A percentile compares a stretch with the other conserved stretches of the same genome.
phyloP scores from a whole-genome alignment of 2,797 vertebrate species.

The Notoglanidium macrostoma region DNA sequence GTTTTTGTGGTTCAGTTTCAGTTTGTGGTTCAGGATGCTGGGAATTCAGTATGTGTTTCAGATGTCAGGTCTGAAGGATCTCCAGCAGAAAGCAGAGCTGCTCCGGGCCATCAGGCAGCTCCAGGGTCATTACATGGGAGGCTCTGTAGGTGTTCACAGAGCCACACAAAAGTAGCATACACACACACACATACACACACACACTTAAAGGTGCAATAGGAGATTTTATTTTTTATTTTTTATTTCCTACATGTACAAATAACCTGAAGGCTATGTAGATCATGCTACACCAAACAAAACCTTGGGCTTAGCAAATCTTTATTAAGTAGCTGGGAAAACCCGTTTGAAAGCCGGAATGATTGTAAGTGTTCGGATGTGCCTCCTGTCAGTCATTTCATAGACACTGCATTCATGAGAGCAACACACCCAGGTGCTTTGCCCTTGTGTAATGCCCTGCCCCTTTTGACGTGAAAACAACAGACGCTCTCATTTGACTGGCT shows the following conservation, averaged over 20 bases:
- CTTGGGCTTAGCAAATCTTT: neutral
- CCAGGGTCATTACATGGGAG: slow-evolving; percentile 72
- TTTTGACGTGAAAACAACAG: too few relatives aligned
- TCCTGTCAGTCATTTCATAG: neutral
- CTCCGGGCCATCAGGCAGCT: slow-evolving; percentile 70
- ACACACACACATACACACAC: neutral
- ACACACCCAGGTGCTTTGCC: neutral
- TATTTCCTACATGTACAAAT: neutral
- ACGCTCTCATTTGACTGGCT: too few relatives aligned
- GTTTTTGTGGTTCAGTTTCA: neutral
- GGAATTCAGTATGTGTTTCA: slow-evolving; percentile 62
- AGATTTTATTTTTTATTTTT: neutral
- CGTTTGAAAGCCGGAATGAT: neutral
- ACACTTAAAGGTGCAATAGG: neutral
- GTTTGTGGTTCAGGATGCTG: slow-evolving; percentile 63
- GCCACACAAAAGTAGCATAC: neutral
- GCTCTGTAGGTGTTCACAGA: slow-evolving; percentile 71
- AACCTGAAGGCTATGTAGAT: neutral
- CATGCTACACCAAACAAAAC: neutral
- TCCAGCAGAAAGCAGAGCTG: slow-evolving; percentile 65
- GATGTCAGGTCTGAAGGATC: slow-evolving; percentile 72
- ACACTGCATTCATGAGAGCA: too few relatives aligned
- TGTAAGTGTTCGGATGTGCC: neutral
- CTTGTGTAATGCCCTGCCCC: too few relatives aligned
- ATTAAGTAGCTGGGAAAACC: neutral